Evolutionary conservation across 2,888 invertebrate species (phyloP), one percentile per base, ranked within the genome.

Genomic region (Dinocampus coccinellae): DNA sequence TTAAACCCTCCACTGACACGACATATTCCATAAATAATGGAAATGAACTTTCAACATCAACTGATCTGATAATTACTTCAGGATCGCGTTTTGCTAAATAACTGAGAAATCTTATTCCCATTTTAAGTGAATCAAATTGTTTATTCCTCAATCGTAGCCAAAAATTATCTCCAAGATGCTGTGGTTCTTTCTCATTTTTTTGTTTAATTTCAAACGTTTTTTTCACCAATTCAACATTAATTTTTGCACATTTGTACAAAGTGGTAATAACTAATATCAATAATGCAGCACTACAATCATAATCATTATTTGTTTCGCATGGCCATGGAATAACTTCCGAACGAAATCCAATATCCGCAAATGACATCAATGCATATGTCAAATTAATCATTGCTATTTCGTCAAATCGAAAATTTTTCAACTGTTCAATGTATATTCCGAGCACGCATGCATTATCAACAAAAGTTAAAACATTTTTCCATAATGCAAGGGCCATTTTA

Each of bases 51-150:
- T 84, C 83, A 24, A 83, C 82, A 26, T 83, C 82, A 1, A 81
- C 77, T n/a, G 78, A 72, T 64, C 81, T 79, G 53, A 79, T 80
- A 10, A 84, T 80, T 73, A 83, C 83, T 65, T 83, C 81, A 4
- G 83, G 79, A 75, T 87, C 84, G 57, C 82, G 78, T 66, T 81
- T 84, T 1, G 82, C 80, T 11, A 87, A 74, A 67, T 82, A 83
- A 62, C 82, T 81, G 26, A 87, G 71, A 69, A 87, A 83, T 72
- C 77, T 76, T 6, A 86, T 83, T 29, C 86, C 87, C 42, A 79
- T 80, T 70, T 77, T 78, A 22, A 85, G 58, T 24, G 82, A 76
- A 47, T 75, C 78, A 7, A 78, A 73, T 72, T 85, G 86, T 22
- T 74, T 75, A 6, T 71, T 78, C 70, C 75, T 78, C 6, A 83